Evolutionary conservation across 2,797 vertebrate species (phyloP).

Genomic region (Onychomys leucogaster): DNA sequence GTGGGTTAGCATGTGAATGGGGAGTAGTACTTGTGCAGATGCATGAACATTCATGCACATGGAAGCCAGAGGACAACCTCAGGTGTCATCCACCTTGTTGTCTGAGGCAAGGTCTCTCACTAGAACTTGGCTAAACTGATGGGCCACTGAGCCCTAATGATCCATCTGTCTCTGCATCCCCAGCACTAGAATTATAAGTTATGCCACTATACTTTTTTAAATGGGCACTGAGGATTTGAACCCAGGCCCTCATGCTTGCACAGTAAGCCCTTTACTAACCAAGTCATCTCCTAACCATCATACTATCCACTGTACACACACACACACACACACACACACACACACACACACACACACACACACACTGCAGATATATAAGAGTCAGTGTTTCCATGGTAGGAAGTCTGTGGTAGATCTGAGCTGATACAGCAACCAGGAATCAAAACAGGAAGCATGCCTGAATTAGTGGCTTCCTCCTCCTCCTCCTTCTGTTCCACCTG

Average conservation of each 20-base stretch:
- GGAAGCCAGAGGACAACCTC: background rate
- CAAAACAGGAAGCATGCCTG: background rate
- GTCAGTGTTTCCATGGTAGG: background rate
- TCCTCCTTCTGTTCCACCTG: background rate
- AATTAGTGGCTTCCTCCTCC: background rate
- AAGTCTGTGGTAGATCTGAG: background rate
- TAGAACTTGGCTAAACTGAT: background rate
- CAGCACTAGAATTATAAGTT: background rate
- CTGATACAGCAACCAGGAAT: background rate
- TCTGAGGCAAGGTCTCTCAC: background rate
- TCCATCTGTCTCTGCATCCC: background rate
- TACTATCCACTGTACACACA: background rate
- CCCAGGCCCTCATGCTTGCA: background rate
- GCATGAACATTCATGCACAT: rapidly evolving
- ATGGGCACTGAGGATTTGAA: background rate
- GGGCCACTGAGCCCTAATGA: background rate
- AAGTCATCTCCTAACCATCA: background rate
- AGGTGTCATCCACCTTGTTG: background rate
- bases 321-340: background rate
- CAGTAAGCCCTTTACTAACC: background rate
- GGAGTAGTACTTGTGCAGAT: background rate
- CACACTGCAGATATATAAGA: background rate
- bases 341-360: background rate
- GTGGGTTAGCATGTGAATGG: no score
- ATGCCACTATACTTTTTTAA: background rate